Evolutionary conservation across 2,888 invertebrate genomes (phyloP).

Genomic region (Pachliopta kotzebuea): DNA sequence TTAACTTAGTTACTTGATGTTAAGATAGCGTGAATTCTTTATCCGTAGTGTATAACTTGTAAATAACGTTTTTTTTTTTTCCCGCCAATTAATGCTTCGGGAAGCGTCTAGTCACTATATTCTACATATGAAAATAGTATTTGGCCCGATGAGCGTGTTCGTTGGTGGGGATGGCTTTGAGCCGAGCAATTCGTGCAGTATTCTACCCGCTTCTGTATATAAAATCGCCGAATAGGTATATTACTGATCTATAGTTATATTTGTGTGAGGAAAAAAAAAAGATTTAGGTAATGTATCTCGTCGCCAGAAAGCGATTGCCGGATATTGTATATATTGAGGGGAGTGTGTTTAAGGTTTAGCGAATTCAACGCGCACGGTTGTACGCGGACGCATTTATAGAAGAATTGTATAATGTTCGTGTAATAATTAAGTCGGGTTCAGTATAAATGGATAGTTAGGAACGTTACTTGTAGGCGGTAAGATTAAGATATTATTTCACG

Average conservation of each 20-base stretch:
- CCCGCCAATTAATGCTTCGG: slow-evolving; percentile 47
- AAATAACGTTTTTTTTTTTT: slow-evolving; percentile 51
- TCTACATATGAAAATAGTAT: slow-evolving; percentile 44
- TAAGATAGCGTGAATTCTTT: slow-evolving; percentile 68
- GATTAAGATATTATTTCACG: slow-evolving; percentile 52
- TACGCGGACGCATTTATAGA: slow-evolving; percentile 51
- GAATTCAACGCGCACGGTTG: slow-evolving; percentile 54
- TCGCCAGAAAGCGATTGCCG: background rate
- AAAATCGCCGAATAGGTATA: slow-evolving; percentile 35
- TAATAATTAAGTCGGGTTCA: slow-evolving; percentile 48
- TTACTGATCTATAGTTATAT: slow-evolving; percentile 10
- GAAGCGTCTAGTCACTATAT: slow-evolving; percentile 74
- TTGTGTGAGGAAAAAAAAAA: slow-evolving; percentile 24
- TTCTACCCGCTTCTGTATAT: slow-evolving; percentile 62
- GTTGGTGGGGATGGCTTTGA: slow-evolving; percentile 40
- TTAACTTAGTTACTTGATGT: slow-evolving; percentile 48
- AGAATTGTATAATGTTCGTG: slow-evolving; percentile 54
- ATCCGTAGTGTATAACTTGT: slow-evolving; percentile 62
- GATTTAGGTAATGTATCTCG: background rate
- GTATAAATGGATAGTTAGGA: slow-evolving; percentile 50
- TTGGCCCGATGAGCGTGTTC: slow-evolving; percentile 35
- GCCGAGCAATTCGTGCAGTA: slow-evolving; percentile 54
- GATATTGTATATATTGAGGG: slow-evolving; percentile 38
- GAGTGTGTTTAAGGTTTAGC: slow-evolving; percentile 51
- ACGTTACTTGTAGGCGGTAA: slow-evolving; percentile 59